phyloP scores from a whole-genome alignment of 2,797 vertebrate genomes.

The Naso thynnoides region DNA sequence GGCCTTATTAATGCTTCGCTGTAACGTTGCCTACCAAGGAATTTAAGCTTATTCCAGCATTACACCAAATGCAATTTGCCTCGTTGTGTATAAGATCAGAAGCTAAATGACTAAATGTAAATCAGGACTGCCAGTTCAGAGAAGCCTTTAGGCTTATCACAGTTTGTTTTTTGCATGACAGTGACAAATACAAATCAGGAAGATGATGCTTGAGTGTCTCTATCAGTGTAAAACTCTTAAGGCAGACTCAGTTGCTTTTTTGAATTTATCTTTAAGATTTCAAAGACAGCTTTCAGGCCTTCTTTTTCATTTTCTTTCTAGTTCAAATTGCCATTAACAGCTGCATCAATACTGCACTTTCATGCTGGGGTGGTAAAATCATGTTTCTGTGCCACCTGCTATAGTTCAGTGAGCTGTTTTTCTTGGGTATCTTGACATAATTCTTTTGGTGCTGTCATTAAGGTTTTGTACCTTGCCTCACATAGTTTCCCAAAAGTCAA shows the following conservation, averaged over 20 bases:
- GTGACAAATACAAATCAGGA: not conserved
- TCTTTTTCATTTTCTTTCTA: conserved; percentile 27
- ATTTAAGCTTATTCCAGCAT: conserved; percentile 45
- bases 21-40: conserved; percentile 40
- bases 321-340: conserved; percentile 53
- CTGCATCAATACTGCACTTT: conserved; percentile 58
- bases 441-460: conserved; percentile 60
- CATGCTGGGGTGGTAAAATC: conserved; percentile 30
- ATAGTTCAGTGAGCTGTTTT: conserved; percentile 50
- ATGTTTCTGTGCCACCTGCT: conserved; percentile 25
- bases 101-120: conserved; percentile 26
- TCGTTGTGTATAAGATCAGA: conserved; percentile 16
- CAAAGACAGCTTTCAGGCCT: not conserved
- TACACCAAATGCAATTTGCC: conserved; percentile 38
- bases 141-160: conserved; percentile 11
- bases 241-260: not conserved
- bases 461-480: conserved; percentile 65
- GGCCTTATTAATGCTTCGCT: conserved; percentile 45
- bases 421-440: conserved; percentile 44
- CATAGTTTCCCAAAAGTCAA: conserved; percentile 63
- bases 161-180: conserved; percentile 9
- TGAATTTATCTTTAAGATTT: conserved; percentile 15
- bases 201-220: conserved; percentile 11
- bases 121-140: not conserved
- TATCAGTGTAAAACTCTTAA: not conserved